These are phyloP conservation scores for Ceratosolen fusciceps DNA, from an alignment of 1,140 invertebrate species.

Conservation along the genomic window DNA sequence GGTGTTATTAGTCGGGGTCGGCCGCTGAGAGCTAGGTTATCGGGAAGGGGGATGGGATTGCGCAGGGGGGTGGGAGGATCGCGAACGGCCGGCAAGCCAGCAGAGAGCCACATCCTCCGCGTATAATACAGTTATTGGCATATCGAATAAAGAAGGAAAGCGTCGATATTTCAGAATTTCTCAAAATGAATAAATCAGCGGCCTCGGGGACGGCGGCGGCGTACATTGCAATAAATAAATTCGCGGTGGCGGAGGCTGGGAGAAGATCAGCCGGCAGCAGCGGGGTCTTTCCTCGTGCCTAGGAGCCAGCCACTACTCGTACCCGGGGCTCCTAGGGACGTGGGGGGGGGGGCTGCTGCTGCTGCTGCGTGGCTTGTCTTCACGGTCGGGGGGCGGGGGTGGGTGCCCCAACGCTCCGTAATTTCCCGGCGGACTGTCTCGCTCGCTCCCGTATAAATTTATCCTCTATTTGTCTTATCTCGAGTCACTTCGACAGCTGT, in stretches of 20 bases:
- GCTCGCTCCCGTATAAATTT: constrained; percentile 37
- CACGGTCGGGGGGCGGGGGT: too few relatives aligned
- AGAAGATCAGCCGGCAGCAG: too few relatives aligned
- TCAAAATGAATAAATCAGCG: constrained; percentile 42
- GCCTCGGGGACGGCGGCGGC: background rate
- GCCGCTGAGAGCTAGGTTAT: background rate
- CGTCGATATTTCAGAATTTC: constrained; percentile 37
- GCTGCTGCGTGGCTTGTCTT: constrained; percentile 7
- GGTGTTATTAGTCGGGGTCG: too few relatives aligned
- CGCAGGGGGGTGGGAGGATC: background rate
- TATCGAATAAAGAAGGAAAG: constrained; percentile 3
- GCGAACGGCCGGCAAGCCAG: background rate
- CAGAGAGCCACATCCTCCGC: background rate
- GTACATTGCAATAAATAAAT: constrained; percentile 41
- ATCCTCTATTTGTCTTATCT: constrained; percentile 49
- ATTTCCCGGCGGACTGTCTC: constrained; percentile 43
- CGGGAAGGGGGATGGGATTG: background rate
- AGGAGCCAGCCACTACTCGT: too few relatives aligned
- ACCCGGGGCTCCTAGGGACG: too few relatives aligned
- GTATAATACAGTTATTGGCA: constrained; percentile 29
- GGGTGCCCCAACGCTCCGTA: background rate
- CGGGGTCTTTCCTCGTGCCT: too few relatives aligned
- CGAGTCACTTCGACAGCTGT: constrained; percentile 47
- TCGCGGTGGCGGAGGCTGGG: background rate
- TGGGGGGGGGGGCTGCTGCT: background rate